Conservation (phyloP, 1,140 invertebrate genomes). For the Dufourea novaeangliae region DNA sequence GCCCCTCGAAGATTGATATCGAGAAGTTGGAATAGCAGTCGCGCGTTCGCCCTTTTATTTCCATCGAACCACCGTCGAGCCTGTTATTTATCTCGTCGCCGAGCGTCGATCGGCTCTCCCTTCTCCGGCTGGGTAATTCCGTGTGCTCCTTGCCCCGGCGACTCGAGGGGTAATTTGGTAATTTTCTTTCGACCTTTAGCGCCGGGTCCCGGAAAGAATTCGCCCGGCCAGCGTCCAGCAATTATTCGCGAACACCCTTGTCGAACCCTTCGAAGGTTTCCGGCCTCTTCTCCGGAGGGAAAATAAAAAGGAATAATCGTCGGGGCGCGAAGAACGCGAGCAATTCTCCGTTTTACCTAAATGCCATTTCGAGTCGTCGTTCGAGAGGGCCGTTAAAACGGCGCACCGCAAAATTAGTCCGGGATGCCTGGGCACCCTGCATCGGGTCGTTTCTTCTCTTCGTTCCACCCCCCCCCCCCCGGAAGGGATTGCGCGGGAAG, state of each 20-base stretch:
- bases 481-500: no score
- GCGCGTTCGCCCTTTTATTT: constrained; percentile 37
- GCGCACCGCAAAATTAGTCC: constrained; percentile 8
- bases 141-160: constrained; percentile 1
- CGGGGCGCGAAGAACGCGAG: constrained; percentile 9
- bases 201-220: not conserved
- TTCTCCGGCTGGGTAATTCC: constrained; percentile 15
- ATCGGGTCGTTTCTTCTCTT: not conserved
- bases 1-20: constrained; percentile 35
- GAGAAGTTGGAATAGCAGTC: constrained; percentile 15
- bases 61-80: not conserved
- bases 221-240: not conserved
- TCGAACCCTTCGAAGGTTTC: constrained; percentile 16
- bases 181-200: constrained; percentile 27
- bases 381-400: not conserved
- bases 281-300: not conserved
- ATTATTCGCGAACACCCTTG: constrained; percentile 23
- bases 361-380: not conserved
- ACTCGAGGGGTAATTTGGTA: constrained; percentile 31
- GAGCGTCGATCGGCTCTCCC: constrained; percentile 30
- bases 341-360: constrained; percentile 29
- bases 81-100: constrained; percentile 32
- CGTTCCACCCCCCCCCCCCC: no score
- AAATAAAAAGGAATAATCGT: not conserved
- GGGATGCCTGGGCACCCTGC: not conserved